These are phyloP conservation scores for Triplophysa bombifrons DNA, from an alignment of 2,797 vertebrate genomes.

Conservation along the genomic window DNA sequence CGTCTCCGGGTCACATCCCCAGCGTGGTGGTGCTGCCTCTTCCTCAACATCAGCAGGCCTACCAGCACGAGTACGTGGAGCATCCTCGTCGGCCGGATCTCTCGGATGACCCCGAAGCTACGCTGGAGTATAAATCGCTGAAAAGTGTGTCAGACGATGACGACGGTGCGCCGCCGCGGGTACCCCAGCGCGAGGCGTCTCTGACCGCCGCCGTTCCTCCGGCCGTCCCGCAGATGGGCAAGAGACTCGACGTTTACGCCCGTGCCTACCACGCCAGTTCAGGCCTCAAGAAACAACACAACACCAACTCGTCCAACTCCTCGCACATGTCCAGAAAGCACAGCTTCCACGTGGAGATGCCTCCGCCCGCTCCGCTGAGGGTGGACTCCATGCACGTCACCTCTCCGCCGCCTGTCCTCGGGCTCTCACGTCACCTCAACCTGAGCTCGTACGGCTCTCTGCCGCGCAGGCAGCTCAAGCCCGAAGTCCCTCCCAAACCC, in stretches of 20 bases:
- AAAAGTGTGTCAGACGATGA: conserved; percentile 91
- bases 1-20: conserved; percentile 94
- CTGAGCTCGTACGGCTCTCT: conserved; percentile 91
- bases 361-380: conserved; percentile 92
- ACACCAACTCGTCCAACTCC: conserved; percentile 98
- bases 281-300: conserved; percentile 88
- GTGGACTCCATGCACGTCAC: conserved; percentile 99
- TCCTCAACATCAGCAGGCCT: conserved; percentile 87
- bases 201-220: conserved; percentile 82
- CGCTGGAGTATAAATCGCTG: conserved; percentile 94
- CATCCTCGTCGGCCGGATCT: conserved; percentile 89
- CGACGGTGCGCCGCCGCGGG: conserved; percentile 87
- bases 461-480: conserved; percentile 93
- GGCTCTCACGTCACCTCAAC: conserved; percentile 89
- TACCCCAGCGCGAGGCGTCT: conserved; percentile 95
- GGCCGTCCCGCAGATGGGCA: conserved; percentile 90
- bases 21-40: conserved; percentile 94
- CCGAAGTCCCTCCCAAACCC: conserved; percentile 97
- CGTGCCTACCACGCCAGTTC: conserved; percentile 82
- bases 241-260: conserved; percentile 90
- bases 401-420: conserved; percentile 80
- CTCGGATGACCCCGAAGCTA: conserved; percentile 90
- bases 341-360: conserved; percentile 93
- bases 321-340: conserved; percentile 95
- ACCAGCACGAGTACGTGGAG: conserved; percentile 96